These are phyloP conservation scores for Oreotrochilus melanogaster DNA, from an alignment of 2,113 vertebrate genomes.

Conservation along the genomic window DNA sequence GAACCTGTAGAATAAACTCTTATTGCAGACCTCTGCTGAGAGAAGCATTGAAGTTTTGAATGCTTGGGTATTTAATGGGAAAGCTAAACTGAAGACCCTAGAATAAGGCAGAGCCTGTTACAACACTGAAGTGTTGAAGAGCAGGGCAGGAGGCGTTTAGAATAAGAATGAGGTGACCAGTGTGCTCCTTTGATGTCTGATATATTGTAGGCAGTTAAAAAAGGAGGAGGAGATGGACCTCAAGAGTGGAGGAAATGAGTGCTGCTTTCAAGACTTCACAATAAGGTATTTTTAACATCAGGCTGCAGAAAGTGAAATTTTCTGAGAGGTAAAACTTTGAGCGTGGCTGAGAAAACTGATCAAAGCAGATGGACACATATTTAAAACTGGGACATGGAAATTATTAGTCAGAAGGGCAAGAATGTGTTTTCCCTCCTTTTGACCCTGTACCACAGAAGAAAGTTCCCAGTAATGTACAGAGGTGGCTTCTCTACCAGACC, in stretches of 20 bases:
- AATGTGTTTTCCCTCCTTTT: slow-evolving; percentile 3
- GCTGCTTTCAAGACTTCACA: slow-evolving; percentile 12
- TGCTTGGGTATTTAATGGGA: slow-evolving; percentile 40
- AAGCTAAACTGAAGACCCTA: background rate
- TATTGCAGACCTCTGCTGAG: slow-evolving; percentile 9
- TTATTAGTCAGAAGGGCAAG: background rate
- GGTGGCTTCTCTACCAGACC: background rate
- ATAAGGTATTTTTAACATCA: slow-evolving; percentile 28
- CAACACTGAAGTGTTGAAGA: background rate
- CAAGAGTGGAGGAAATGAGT: background rate
- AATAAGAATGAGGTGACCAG: background rate
- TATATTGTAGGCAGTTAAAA: background rate
- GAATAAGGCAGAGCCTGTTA: background rate
- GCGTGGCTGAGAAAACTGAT: background rate
- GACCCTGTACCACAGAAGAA: background rate
- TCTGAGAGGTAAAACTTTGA: background rate
- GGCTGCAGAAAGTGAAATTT: background rate
- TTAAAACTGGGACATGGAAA: background rate
- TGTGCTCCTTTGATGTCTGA: background rate
- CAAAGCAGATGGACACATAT: background rate
- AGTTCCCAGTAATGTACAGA: background rate
- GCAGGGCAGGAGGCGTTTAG: background rate
- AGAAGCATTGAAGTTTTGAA: slow-evolving; percentile 10
- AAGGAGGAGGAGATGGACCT: slow-evolving; percentile 9
- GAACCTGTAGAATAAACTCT: background rate